These are phyloP conservation scores for Rhyzopertha dominica DNA, from an alignment of 1,140 invertebrate species.

Conservation along the genomic window DNA sequence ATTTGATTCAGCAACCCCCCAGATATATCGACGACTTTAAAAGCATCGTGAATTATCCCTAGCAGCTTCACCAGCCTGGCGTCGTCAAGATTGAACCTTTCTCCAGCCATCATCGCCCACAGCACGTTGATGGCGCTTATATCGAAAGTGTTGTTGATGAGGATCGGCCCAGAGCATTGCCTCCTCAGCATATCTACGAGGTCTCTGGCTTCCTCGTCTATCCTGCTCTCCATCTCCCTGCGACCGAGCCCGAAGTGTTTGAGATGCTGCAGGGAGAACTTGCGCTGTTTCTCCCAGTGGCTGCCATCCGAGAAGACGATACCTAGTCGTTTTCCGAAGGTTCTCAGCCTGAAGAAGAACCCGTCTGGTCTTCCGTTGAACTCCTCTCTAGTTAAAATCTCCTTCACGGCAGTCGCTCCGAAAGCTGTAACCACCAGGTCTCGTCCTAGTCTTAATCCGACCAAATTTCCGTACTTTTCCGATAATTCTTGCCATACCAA, in stretches of 20 bases:
- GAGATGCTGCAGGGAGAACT: slow-evolving; percentile 56
- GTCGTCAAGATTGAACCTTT: slow-evolving; percentile 55
- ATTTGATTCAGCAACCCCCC: slow-evolving; percentile 63
- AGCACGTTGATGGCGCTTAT: slow-evolving; percentile 64
- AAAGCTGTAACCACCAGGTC: slow-evolving; percentile 57
- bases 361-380: slow-evolving; percentile 67
- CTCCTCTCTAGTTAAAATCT: slow-evolving; percentile 56
- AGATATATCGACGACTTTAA: slow-evolving; percentile 58
- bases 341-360: slow-evolving; percentile 59
- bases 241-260: slow-evolving; percentile 58
- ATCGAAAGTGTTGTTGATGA: slow-evolving; percentile 53
- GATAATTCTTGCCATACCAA: slow-evolving; percentile 32
- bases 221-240: slow-evolving; percentile 52
- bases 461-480: slow-evolving; percentile 30
- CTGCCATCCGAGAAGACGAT: slow-evolving; percentile 60
- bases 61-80: slow-evolving; percentile 50
- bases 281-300: slow-evolving; percentile 55
- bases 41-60: slow-evolving; percentile 51
- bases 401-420: slow-evolving; percentile 56
- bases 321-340: slow-evolving; percentile 62
- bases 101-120: slow-evolving; percentile 66
- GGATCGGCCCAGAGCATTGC: slow-evolving; percentile 38
- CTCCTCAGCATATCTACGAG: slow-evolving; percentile 46
- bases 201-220: slow-evolving; percentile 54
- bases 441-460: slow-evolving; percentile 49